Evolutionary conservation across 2,113 vertebrate species (phyloP).

Genomic region (Ctenomys sociabilis): DNA sequence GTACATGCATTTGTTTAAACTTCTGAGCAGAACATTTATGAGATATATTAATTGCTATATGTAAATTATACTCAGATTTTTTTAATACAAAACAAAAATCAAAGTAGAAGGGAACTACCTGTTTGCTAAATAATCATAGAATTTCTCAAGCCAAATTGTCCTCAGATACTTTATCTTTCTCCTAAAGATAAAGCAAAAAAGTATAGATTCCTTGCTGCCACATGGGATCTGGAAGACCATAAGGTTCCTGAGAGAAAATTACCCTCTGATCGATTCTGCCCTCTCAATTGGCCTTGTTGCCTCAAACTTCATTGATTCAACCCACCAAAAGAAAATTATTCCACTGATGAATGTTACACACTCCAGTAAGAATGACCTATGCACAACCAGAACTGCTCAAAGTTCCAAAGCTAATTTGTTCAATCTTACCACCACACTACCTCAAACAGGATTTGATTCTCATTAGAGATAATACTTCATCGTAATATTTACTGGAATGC

Average conservation of each 20-base stretch:
- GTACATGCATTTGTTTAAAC: neutral
- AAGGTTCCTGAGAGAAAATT: neutral
- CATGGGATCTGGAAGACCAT: neutral
- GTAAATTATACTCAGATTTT: neutral
- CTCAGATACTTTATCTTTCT: neutral
- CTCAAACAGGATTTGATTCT: constrained; percentile 44
- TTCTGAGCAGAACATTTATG: neutral
- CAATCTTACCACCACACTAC: neutral
- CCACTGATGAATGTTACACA: neutral
- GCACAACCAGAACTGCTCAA: neutral
- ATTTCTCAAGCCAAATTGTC: neutral
- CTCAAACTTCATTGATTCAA: neutral
- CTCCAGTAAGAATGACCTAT: no score
- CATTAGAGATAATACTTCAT: neutral
- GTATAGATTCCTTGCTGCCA: neutral
- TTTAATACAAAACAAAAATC: neutral
- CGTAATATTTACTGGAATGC: neutral
- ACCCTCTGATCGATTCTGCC: neutral
- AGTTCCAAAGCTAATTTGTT: neutral
- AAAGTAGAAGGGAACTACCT: constrained; percentile 12
- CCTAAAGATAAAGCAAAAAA: constrained; percentile 41
- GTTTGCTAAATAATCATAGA: neutral
- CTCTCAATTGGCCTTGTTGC: neutral
- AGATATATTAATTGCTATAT: neutral
- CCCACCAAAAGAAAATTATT: neutral